phyloP scores from a whole-genome alignment of 2,888 invertebrate genomes.

The Amorpha juglandis region DNA sequence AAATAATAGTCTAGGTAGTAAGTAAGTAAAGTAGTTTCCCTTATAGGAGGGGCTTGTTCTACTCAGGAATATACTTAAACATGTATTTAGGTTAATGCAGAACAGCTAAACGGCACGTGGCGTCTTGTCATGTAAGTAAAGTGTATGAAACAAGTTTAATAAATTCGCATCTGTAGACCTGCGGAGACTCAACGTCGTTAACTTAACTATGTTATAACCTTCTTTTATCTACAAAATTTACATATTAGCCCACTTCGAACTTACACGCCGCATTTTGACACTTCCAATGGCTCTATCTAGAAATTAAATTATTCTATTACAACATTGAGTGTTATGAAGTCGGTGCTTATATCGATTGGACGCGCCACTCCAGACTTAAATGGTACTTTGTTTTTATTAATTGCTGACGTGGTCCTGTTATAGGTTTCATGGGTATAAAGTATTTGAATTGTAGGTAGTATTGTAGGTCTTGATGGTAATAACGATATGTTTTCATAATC shows the following conservation, averaged over 20 bases:
- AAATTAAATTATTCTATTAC: conserved; percentile 56
- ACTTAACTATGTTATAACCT: conserved; percentile 64
- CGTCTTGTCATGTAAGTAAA: conserved; percentile 30
- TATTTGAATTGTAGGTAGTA: not conserved
- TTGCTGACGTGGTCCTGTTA: conserved; percentile 24
- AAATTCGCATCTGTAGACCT: conserved; percentile 39
- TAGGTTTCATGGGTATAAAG: not conserved
- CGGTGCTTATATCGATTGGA: conserved; percentile 35
- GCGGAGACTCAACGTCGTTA: conserved; percentile 52
- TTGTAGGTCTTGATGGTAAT: not conserved
- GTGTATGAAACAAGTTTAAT: conserved; percentile 37
- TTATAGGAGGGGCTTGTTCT: not conserved
- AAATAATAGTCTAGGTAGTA: not conserved
- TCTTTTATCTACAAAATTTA: conserved; percentile 68
- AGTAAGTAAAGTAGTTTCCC: too few species aligned
- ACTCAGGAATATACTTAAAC: not conserved
- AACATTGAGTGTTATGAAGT: conserved; percentile 46
- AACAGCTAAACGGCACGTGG: conserved; percentile 10
- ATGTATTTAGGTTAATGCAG: conserved; percentile 14
- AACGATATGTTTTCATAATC: not conserved
- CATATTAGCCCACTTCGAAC: conserved; percentile 67
- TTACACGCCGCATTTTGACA: conserved; percentile 58
- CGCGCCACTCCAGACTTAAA: conserved; percentile 16
- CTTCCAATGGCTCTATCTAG: conserved; percentile 65
- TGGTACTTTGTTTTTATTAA: conserved; percentile 32